Conservation (phyloP, 2,888 invertebrate genomes). For the Embidobia sp. region DNA sequence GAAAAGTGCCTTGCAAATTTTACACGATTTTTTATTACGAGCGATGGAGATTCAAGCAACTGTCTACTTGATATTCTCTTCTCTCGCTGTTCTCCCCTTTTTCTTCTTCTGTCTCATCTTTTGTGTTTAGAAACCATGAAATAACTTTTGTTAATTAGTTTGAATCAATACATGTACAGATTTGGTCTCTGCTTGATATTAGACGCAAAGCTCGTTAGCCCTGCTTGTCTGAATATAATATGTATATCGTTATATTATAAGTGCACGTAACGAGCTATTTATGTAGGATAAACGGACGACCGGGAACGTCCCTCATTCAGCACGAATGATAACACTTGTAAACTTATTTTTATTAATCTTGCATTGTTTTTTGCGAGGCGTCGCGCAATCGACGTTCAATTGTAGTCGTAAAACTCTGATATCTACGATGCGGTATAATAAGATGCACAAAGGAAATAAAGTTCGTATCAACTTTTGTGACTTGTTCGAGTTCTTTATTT, state of each 20-base stretch:
- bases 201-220: constrained; percentile 42
- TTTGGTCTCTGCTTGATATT: no score
- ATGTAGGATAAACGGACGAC: constrained; percentile 31
- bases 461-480: constrained; percentile 57
- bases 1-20: no score
- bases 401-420: constrained; percentile 44
- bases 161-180: no score
- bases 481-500: constrained; percentile 1
- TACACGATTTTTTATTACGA: no score
- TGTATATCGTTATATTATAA: constrained; percentile 58
- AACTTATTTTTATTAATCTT: no score
- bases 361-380: constrained; percentile 6
- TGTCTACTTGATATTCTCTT: no score
- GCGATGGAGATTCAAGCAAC: no score
- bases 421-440: constrained; percentile 44
- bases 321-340: background rate
- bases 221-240: constrained; percentile 54
- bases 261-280: constrained; percentile 57
- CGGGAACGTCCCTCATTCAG: background rate
- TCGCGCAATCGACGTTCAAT: constrained; percentile 27
- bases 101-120: no score
- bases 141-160: no score
- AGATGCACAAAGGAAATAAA: constrained; percentile 61
- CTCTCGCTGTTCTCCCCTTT: no score
- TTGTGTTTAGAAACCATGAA: no score